These are phyloP conservation scores for Sebastes minor DNA, from an alignment of 2,797 vertebrate species.

Conservation along the genomic window DNA sequence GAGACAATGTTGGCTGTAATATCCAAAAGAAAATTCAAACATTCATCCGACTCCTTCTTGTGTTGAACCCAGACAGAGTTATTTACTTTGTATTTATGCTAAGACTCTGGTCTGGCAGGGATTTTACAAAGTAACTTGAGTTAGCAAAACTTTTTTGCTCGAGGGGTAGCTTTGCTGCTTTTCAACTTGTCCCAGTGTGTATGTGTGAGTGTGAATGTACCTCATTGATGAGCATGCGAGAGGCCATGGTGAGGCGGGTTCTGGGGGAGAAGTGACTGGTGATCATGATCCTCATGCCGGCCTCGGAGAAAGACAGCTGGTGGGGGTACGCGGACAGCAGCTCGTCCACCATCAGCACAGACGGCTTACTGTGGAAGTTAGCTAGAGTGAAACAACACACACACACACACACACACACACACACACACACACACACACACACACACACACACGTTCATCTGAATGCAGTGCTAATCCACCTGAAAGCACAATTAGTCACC, in stretches of 20 bases:
- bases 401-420: neutral
- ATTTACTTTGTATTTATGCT: conserved; percentile 34
- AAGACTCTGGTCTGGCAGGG: neutral
- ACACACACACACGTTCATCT: neutral
- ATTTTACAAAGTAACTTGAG: neutral
- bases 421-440: neutral
- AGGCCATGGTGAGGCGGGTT: conserved; percentile 98
- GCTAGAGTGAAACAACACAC: conserved; percentile 66
- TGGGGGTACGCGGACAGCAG: conserved; percentile 95
- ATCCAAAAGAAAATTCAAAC: conserved; percentile 8
- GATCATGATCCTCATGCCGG: conserved; percentile 98
- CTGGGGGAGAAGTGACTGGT: conserved; percentile 98
- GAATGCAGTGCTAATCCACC: neutral
- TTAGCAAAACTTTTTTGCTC: neutral
- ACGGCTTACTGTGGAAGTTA: conserved; percentile 90
- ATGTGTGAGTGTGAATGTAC: conserved; percentile 65
- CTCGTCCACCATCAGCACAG: conserved; percentile 98
- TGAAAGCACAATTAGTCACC: neutral
- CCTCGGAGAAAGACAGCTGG: conserved; percentile 96
- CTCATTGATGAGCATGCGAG: conserved; percentile 98
- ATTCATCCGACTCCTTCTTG: conserved; percentile 2
- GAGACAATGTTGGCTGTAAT: neutral
- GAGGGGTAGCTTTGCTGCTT: neutral
- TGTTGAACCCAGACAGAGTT: conserved; percentile 11
- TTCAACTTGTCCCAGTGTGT: neutral